These are phyloP conservation scores for Micromesistius poutassou DNA, from an alignment of 2,797 vertebrate genomes.

Conservation along the genomic window DNA sequence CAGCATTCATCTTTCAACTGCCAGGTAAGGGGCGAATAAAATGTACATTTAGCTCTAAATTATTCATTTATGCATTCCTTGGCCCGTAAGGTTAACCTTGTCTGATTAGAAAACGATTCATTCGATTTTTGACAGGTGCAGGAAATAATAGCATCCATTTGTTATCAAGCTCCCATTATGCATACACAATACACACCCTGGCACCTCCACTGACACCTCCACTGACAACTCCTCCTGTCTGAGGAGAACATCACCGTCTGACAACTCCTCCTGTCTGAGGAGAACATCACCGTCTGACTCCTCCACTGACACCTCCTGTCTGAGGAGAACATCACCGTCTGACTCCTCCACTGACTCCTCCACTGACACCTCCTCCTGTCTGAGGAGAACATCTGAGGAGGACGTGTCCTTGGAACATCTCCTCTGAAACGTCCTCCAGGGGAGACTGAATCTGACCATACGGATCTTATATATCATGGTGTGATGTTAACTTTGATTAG, in stretches of 20 bases:
- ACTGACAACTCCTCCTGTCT: neutral
- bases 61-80: neutral
- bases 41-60: neutral
- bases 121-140: neutral
- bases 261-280: too few relatives aligned
- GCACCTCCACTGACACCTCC: neutral
- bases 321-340: too few relatives aligned
- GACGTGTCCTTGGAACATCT: too few relatives aligned
- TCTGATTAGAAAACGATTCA: neutral
- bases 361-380: too few relatives aligned
- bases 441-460: too few relatives aligned
- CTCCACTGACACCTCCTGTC: too few relatives aligned
- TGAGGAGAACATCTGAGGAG: too few relatives aligned
- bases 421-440: too few relatives aligned
- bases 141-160: conserved; percentile 3
- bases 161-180: neutral
- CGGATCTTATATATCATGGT: too few relatives aligned
- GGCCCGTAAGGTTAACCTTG: neutral
- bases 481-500: neutral
- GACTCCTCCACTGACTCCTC: too few relatives aligned
- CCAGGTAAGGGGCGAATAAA: neutral
- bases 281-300: too few relatives aligned
- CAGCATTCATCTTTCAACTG: neutral
- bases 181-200: neutral
- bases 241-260: neutral